These are phyloP conservation scores for Drosophila nr. perissopoda DNA, from an alignment of 2,888 invertebrate species.

Conservation along the genomic window DNA sequence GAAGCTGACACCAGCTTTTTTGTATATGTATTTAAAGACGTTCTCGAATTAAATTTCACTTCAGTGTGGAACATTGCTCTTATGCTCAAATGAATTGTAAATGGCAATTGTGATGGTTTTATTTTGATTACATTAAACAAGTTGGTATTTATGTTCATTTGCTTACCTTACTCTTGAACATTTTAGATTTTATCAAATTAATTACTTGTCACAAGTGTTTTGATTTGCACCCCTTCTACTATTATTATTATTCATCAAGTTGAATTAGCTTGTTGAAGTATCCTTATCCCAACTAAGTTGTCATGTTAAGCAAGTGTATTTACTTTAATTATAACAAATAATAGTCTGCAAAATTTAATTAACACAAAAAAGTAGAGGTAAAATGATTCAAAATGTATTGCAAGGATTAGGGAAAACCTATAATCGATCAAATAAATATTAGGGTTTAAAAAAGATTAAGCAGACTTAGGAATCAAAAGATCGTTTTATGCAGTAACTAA, in stretches of 20 bases:
- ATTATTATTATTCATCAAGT: not conserved
- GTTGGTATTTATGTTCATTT: not conserved
- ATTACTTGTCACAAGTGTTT: not conserved
- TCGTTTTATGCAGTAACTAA: not conserved
- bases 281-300: not conserved
- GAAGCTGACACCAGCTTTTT: constrained; percentile 39
- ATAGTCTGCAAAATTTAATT: not conserved
- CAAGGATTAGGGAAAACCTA: too few species aligned
- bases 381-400: too few species aligned
- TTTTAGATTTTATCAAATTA: not conserved
- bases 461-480: not conserved
- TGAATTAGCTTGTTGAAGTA: not conserved
- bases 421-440: not conserved
- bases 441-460: not conserved
- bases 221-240: not conserved
- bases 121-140: not conserved
- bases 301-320: not conserved
- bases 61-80: not conserved
- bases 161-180: not conserved
- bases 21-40: constrained; percentile 19
- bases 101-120: not conserved
- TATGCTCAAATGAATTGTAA: not conserved
- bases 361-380: not conserved
- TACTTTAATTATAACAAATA: not conserved
- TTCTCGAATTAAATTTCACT: constrained; percentile 30